These are phyloP conservation scores for Parauchenoglanis punctatus DNA, from an alignment of 2,797 vertebrate species.

Conservation along the genomic window DNA sequence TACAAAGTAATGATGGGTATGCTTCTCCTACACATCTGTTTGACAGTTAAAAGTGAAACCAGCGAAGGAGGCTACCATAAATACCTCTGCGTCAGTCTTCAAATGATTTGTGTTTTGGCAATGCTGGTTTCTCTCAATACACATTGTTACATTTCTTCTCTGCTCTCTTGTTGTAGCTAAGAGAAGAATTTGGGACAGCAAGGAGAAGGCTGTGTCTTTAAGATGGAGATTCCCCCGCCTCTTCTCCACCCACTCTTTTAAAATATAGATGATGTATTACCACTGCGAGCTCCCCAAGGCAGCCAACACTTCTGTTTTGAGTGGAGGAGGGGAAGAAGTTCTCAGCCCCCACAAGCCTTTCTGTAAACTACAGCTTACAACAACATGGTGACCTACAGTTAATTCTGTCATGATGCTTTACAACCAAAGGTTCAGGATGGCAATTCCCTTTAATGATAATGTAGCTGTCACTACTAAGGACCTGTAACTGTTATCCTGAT, in stretches of 20 bases:
- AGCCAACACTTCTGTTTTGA: slow-evolving; percentile 40
- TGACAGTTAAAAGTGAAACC: background rate
- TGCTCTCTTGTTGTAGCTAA: slow-evolving; percentile 40
- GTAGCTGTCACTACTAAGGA: slow-evolving; percentile 7
- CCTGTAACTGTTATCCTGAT: background rate
- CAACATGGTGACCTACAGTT: slow-evolving; percentile 1
- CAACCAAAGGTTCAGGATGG: background rate
- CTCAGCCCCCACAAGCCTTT: slow-evolving; percentile 16
- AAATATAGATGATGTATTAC: slow-evolving; percentile 66
- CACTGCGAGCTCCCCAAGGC: slow-evolving; percentile 50
- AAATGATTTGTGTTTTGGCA: slow-evolving; percentile 32
- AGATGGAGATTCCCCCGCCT: slow-evolving; percentile 57
- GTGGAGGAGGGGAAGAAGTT: slow-evolving; percentile 44
- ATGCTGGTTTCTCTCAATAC: slow-evolving; percentile 18
- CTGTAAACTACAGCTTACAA: slow-evolving; percentile 32
- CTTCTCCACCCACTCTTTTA: slow-evolving; percentile 56
- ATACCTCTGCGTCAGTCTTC: slow-evolving; percentile 9
- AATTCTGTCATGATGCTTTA: slow-evolving; percentile 16
- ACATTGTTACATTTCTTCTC: slow-evolving; percentile 36
- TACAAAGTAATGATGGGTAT: background rate
- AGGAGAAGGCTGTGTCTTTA: slow-evolving; percentile 59
- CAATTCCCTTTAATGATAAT: slow-evolving; percentile 16
- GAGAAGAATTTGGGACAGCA: slow-evolving; percentile 61
- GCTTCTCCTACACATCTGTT: slow-evolving; percentile 11
- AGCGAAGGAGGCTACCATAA: background rate